Evolutionary conservation across 2,113 vertebrate genomes (phyloP).

Genomic region (Callipepla squamata): DNA sequence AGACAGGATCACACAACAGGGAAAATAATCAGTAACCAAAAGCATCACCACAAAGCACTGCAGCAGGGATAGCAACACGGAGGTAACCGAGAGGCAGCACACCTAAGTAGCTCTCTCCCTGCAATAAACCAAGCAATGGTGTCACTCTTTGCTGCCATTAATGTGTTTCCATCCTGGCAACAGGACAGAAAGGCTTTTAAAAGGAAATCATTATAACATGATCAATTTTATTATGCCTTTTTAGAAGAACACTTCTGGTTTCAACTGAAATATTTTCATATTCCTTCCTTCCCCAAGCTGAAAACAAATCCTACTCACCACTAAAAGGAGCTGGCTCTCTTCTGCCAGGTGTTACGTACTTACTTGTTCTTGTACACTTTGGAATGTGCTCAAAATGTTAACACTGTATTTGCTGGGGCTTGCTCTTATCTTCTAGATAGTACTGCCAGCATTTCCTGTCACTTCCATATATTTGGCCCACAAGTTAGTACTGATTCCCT

Average conservation of each 20-base stretch:
- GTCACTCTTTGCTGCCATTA: conserved; percentile 11
- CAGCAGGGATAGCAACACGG: conserved; percentile 29
- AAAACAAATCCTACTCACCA: neutral
- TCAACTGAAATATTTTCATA: conserved; percentile 21
- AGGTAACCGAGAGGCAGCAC: neutral
- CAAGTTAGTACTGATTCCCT: neutral
- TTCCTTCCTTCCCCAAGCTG: neutral
- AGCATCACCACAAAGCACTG: conserved; percentile 6
- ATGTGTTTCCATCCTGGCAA: conserved; percentile 3
- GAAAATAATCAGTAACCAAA: conserved; percentile 33
- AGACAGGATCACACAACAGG: conserved; percentile 31
- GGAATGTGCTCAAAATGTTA: neutral
- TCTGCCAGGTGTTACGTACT: neutral
- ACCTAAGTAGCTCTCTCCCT: neutral
- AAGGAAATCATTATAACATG: conserved; percentile 46
- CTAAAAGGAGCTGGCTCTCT: neutral
- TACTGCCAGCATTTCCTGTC: neutral
- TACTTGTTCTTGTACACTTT: neutral
- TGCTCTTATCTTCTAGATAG: neutral
- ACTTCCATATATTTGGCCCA: neutral
- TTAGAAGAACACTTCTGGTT: conserved; percentile 51
- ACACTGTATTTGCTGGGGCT: neutral
- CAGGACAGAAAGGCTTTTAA: conserved; percentile 60
- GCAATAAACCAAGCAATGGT: neutral
- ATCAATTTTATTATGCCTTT: conserved; percentile 49